Conservation (phyloP, 2,113 vertebrate genomes). For the Recurvirostra avosetta region DNA sequence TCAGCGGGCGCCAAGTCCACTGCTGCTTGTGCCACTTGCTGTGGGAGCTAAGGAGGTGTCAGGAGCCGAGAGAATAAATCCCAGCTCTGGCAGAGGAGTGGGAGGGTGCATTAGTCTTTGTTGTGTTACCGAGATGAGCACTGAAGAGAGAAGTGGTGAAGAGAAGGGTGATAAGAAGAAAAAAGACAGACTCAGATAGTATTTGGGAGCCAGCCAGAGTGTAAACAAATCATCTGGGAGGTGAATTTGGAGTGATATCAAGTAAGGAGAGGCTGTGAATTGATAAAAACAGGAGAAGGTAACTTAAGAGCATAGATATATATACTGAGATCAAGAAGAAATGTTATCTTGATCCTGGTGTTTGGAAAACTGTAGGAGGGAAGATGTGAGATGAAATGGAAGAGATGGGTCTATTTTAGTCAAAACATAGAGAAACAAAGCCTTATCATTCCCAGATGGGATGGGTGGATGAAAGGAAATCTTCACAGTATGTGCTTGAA, state of each 20-base stretch:
- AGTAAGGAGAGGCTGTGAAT: neutral
- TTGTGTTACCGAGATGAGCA: neutral
- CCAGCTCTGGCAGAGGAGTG: neutral
- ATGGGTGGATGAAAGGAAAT: neutral
- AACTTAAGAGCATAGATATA: conserved; percentile 1
- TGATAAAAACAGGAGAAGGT: neutral
- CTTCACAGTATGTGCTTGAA: neutral
- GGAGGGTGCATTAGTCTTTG: neutral
- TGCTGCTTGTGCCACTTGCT: neutral
- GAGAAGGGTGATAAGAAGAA: neutral
- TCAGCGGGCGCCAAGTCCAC: neutral
- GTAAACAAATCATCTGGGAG: conserved; percentile 22
- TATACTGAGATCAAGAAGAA: conserved; percentile 4
- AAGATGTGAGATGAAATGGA: conserved; percentile 1
- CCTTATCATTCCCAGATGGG: neutral
- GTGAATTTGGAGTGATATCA: neutral
- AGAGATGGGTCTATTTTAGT: neutral
- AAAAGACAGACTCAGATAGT: neutral
- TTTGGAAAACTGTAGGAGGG: conserved; percentile 9
- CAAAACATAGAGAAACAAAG: neutral
- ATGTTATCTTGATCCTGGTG: neutral
- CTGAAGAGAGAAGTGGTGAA: neutral
- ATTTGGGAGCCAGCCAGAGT: conserved; percentile 14
- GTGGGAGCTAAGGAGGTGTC: neutral
- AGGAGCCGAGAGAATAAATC: neutral